Evolutionary conservation across 2,888 invertebrate species (phyloP).

Genomic region (Eulithis testata): DNA sequence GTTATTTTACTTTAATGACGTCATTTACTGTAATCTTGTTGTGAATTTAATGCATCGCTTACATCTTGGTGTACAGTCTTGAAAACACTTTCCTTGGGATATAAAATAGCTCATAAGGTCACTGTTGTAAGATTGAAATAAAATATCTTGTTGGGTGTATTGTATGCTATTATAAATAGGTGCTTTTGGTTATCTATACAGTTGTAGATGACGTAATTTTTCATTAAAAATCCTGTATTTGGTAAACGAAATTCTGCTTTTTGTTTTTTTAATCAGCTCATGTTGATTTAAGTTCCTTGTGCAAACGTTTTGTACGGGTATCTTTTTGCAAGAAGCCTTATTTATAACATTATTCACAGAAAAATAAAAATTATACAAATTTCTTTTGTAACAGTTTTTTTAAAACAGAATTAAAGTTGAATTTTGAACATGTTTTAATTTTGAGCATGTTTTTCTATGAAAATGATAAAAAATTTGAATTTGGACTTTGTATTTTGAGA

Average conservation of each 20-base stretch:
- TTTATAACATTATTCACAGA: slow-evolving; percentile 30
- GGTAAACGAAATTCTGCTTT: not conserved
- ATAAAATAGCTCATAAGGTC: slow-evolving; percentile 5
- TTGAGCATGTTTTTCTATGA: no score
- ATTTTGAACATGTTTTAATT: no score
- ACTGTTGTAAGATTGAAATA: not conserved
- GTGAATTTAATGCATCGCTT: slow-evolving; percentile 59
- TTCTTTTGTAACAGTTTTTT: not conserved
- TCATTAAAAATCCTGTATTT: slow-evolving; percentile 13
- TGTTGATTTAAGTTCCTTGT: no score
- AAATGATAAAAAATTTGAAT: no score
- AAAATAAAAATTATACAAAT: slow-evolving; percentile 30
- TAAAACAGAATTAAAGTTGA: no score
- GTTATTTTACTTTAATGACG: slow-evolving; percentile 59
- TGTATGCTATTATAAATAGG: slow-evolving; percentile 18
- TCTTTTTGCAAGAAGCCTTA: no score
- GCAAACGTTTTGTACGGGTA: no score
- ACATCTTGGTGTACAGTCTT: slow-evolving; percentile 40
- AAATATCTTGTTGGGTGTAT: not conserved
- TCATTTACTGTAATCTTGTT: slow-evolving; percentile 57
- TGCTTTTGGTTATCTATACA: slow-evolving; percentile 23
- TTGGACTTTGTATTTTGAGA: no score
- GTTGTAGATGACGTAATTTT: slow-evolving; percentile 8
- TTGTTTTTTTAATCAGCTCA: no score
- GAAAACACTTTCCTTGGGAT: not conserved